A percentile compares a stretch with the other conserved stretches of the same genome.
Evolutionary conservation across 2,113 vertebrate species (phyloP).

Genomic region (Clarias magur): DNA sequence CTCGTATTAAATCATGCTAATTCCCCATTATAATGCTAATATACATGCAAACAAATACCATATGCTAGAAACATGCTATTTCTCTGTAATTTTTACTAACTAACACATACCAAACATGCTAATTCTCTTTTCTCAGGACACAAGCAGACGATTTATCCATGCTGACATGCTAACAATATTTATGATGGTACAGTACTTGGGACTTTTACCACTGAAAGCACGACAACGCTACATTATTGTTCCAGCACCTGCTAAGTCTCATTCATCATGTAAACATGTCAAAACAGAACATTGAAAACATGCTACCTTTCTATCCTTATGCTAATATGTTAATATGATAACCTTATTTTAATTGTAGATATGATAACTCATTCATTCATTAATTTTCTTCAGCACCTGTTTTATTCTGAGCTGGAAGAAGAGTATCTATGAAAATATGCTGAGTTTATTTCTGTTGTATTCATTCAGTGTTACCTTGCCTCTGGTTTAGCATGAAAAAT

Average conservation of each 20-base stretch:
- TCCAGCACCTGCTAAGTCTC: neutral
- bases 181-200: neutral
- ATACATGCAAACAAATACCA: too few relatives aligned
- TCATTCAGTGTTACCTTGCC: neutral
- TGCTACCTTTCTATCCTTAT: neutral
- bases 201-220: neutral
- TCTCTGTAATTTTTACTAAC: neutral
- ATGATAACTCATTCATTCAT: neutral
- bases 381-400: too few relatives aligned
- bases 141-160: neutral
- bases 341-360: neutral
- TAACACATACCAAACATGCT: neutral
- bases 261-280: neutral
- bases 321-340: neutral
- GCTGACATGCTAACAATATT: neutral
- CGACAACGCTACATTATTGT: neutral
- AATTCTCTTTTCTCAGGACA: neutral
- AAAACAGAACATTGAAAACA: neutral
- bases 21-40: too few relatives aligned
- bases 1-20: too few relatives aligned
- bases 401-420: too few relatives aligned
- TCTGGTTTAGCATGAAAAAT: neutral
- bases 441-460: neutral
- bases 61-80: neutral
- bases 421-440: neutral